These are phyloP conservation scores for Drosophila melanica DNA, from an alignment of 1,140 invertebrate genomes.

Conservation along the genomic window DNA sequence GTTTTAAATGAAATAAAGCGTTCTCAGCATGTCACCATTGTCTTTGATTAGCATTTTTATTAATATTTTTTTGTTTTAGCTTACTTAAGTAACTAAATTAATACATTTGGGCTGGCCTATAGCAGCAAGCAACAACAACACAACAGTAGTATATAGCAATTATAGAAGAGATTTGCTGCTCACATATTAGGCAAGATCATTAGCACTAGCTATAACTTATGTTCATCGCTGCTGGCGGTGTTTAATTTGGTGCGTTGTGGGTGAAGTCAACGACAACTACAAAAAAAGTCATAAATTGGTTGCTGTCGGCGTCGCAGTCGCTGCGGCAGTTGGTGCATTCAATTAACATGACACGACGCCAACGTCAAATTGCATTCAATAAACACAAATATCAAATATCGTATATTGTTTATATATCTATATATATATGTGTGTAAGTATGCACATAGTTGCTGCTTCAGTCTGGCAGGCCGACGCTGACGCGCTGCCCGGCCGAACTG, in stretches of 20 bases:
- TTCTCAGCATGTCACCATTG: background rate
- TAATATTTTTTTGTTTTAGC: conserved; percentile 38
- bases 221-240: conserved; percentile 19
- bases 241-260: conserved; percentile 45
- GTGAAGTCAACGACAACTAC: conserved; percentile 38
- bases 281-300: conserved; percentile 7
- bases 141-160: conserved; percentile 7
- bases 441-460: conserved; percentile 39
- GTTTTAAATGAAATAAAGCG: conserved; percentile 1
- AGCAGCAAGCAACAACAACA: conserved; percentile 23
- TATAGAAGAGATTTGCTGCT: conserved; percentile 34
- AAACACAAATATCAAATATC: conserved; percentile 35
- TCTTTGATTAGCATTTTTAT: conserved; percentile 59
- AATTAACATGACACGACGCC: conserved; percentile 34
- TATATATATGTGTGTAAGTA: background rate
- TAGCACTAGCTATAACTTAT: conserved; percentile 46
- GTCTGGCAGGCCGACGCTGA: conserved; percentile 79
- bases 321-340: conserved; percentile 26
- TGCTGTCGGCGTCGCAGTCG: conserved; percentile 21
- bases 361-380: conserved; percentile 55
- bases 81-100: conserved; percentile 65
- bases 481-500: conserved; percentile 82
- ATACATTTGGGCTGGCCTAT: conserved; percentile 63
- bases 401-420: conserved; percentile 5
- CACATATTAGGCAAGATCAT: conserved; percentile 74